Evolutionary conservation across 2,888 invertebrate genomes (phyloP).

Genomic region (Marasmarcha lunaedactyla): DNA sequence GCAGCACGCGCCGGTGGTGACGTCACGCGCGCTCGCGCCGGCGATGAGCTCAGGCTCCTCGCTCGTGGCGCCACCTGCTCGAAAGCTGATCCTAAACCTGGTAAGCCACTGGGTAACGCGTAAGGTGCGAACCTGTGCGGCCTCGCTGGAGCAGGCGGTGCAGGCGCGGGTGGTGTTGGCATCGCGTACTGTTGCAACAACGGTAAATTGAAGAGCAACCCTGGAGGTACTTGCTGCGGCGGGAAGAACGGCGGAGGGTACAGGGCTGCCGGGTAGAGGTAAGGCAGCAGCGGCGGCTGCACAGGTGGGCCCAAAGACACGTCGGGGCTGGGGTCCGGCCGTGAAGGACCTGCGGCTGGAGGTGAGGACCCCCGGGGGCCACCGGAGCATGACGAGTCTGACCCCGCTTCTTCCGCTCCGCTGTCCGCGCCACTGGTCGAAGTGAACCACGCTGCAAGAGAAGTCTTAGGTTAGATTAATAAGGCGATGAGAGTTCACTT

Average conservation of each 20-base stretch:
- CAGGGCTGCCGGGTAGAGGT: slow-evolving; percentile 90
- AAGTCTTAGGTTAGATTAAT: slow-evolving; percentile 4
- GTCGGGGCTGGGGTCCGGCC: slow-evolving; percentile 87
- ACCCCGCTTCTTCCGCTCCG: slow-evolving; percentile 76
- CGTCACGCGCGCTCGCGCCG: slow-evolving; percentile 50
- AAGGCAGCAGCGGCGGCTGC: slow-evolving; percentile 92
- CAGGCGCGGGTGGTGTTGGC: slow-evolving; percentile 74
- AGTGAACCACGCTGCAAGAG: slow-evolving; percentile 73
- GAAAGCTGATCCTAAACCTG: slow-evolving; percentile 85
- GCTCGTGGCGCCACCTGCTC: slow-evolving; percentile 88
- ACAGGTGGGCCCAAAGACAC: slow-evolving; percentile 94
- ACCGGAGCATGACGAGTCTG: slow-evolving; percentile 81
- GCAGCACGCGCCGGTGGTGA: slow-evolving; percentile 62
- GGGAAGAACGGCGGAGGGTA: slow-evolving; percentile 84
- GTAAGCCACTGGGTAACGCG: slow-evolving; percentile 77
- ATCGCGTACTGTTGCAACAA: slow-evolving; percentile 88
- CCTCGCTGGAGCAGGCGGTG: slow-evolving; percentile 74
- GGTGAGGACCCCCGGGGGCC: slow-evolving; percentile 67
- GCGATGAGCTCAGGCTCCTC: slow-evolving; percentile 73
- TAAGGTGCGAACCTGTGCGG: slow-evolving; percentile 89
- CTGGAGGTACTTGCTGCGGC: slow-evolving; percentile 83
- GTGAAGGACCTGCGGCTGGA: slow-evolving; percentile 69
- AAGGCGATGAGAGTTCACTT: no score
- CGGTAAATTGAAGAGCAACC: slow-evolving; percentile 89
- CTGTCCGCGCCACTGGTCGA: slow-evolving; percentile 72